Percentiles rank a stretch among this genome's conserved stretches.
phyloP scores from a whole-genome alignment of 2,888 invertebrate species.

The Eupithecia tripunctaria region DNA sequence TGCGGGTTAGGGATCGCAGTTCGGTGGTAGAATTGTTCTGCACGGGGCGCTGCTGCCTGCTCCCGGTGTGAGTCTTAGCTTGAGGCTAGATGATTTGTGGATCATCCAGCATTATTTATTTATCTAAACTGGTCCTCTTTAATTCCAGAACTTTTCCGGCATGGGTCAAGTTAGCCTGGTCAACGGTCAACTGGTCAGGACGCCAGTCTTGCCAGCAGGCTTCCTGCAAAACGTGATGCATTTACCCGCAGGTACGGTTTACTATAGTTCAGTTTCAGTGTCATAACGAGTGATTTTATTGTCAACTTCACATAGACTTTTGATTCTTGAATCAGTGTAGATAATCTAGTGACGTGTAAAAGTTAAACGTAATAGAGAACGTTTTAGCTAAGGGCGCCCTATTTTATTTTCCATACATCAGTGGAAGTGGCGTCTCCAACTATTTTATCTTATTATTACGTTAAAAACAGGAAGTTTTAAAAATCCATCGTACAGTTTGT shows the following conservation, averaged over 20 bases:
- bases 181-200: slow-evolving; percentile 90
- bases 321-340: background rate
- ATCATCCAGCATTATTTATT: no score
- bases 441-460: no score
- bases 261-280: background rate
- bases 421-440: no score
- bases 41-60: no score
- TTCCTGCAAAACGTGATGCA: slow-evolving; percentile 91
- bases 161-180: slow-evolving; percentile 82
- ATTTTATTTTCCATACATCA: no score
- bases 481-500: no score
- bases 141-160: slow-evolving; percentile 74
- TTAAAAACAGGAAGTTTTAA: no score
- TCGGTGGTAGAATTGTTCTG: no score
- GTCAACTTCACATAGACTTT: slow-evolving; percentile 18
- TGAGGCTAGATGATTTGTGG: no score
- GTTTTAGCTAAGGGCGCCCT: no score
- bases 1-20: no score
- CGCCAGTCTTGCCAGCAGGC: slow-evolving; percentile 87
- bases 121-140: background rate
- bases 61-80: no score
- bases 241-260: slow-evolving; percentile 79
- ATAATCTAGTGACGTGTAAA: background rate
- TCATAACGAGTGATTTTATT: background rate
- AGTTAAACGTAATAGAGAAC: background rate